Evolutionary conservation across 2,888 invertebrate species (phyloP), one percentile per base, ranked within the genome.

Genomic region (Crepidodera aurea): DNA sequence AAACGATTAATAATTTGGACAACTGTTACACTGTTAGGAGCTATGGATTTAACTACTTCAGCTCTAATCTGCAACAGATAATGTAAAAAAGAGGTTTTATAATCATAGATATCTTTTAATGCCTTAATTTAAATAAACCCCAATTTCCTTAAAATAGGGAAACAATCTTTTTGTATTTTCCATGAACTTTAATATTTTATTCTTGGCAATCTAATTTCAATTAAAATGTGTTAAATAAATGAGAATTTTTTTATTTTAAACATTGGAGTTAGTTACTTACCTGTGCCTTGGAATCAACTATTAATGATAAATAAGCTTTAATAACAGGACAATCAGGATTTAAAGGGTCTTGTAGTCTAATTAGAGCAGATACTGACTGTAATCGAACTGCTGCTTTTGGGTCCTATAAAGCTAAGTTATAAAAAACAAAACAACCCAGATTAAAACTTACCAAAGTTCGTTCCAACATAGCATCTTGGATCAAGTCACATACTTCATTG

Each of bases 311-410:
- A 39, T 90, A 92, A 0, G 89, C 86, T 71, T 88, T 86, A 0
- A 93, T 88, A 0, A 95, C 90, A 0, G 88, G 88, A 77, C 95
- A 94, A 27, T 90, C 85, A 0, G 85, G 85, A 73, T 92, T 88
- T 46, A 83, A 83, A 0, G 94, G 93, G 70, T 92, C 89, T 79
- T 96, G 96, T 0, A 96, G 82, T 3, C 94, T 84, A 42, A 90
- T 87, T 44, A 95, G 82, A 0, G 93, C 93, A 29, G 88, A 80
- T 0, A 93, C 89, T 0, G 94, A 94, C 72, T 93, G 90, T 15
- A 90, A 88, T 19, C 95, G 84, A 1, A 96, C 91, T 51, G 87
- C 86, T 0, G 91, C 85, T 37, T 90, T 87, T 3, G 87, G 86
- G 74, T 95, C 95, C 82, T 90, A 83, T 1, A 81, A 72, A 18